Conservation (phyloP, 2,888 invertebrate species). For the Sinotaia quadrata region DNA sequence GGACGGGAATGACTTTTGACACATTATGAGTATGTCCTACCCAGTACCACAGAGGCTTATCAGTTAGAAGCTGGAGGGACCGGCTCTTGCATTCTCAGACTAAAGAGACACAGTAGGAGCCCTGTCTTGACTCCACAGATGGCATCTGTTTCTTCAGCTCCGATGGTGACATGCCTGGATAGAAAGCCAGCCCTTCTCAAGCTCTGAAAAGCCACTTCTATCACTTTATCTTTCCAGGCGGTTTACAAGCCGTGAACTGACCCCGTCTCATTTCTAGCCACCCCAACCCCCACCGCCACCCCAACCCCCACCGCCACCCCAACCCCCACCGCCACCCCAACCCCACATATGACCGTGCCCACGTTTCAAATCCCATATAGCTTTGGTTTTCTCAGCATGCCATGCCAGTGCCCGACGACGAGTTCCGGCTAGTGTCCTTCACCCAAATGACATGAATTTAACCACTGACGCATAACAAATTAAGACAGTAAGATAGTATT, state of each 20-base stretch:
- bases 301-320: neutral
- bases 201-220: neutral
- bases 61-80: too few species aligned
- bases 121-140: slow-evolving; percentile 11
- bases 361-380: too few species aligned
- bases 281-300: neutral
- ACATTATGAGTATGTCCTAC: too few species aligned
- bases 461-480: too few species aligned
- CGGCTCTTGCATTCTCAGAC: too few species aligned
- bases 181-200: neutral
- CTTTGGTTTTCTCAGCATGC: too few species aligned
- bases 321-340: neutral
- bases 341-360: neutral
- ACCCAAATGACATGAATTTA: too few species aligned
- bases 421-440: too few species aligned
- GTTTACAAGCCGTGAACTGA: neutral
- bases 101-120: slow-evolving; percentile 3
- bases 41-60: too few species aligned
- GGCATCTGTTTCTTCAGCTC: slow-evolving; percentile 8
- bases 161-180: slow-evolving; percentile 14
- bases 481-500: too few species aligned
- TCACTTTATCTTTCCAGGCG: neutral
- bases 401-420: too few species aligned
- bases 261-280: neutral
- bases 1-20: too few species aligned